phyloP scores from a whole-genome alignment of 2,888 invertebrate species.

The Lasioglossum pauxillum region DNA sequence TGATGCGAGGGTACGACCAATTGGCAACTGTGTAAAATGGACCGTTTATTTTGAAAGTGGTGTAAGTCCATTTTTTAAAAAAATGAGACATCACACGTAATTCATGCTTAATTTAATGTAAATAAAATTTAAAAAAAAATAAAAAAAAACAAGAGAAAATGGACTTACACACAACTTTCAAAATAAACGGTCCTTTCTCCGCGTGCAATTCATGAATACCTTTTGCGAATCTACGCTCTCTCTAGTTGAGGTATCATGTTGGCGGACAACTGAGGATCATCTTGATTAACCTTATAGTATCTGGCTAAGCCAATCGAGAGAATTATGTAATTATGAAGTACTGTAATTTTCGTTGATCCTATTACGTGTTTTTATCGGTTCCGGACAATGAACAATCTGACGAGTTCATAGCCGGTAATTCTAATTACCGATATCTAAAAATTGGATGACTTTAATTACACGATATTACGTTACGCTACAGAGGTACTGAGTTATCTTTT shows the following conservation, averaged over 20 bases:
- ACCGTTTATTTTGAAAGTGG: no score
- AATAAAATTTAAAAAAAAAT: no score
- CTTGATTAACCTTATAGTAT: conserved; percentile 37
- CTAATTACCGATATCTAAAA: not conserved
- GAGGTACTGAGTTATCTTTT: not conserved
- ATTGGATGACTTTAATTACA: not conserved
- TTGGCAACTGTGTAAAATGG: not conserved
- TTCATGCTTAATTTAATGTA: no score
- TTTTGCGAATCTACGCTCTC: conserved; percentile 8
- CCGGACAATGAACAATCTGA: conserved; percentile 3
- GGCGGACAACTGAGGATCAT: conserved; percentile 42
- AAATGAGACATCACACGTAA: no score
- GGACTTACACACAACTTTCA: no score
- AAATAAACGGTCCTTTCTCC: no score
- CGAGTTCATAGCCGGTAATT: not conserved
- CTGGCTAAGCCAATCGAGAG: not conserved
- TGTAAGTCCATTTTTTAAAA: no score
- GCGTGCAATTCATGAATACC: not conserved
- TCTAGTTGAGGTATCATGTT: conserved; percentile 4
- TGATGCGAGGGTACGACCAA: not conserved
- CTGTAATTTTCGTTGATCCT: conserved; percentile 21
- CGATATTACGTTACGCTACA: not conserved
- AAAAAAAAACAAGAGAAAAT: no score
- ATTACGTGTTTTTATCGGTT: conserved; percentile 1
- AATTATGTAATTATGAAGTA: conserved; percentile 34